Evolutionary conservation across 2,113 vertebrate genomes (phyloP).

Genomic region (Blennius ocellaris): DNA sequence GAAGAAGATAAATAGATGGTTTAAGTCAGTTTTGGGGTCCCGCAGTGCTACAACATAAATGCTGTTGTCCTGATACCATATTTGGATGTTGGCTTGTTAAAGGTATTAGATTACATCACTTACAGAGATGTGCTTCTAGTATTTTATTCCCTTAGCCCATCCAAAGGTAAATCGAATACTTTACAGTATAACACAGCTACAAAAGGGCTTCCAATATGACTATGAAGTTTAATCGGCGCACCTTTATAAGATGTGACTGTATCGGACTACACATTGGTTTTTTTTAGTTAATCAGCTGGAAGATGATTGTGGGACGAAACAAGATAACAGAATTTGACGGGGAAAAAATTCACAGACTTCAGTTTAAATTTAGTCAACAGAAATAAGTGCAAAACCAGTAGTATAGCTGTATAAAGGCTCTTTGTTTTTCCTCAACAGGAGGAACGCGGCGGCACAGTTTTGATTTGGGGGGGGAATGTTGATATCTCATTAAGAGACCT

Average conservation of each 20-base stretch:
- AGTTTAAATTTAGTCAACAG: not conserved
- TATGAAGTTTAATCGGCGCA: not conserved
- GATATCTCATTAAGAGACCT: slow-evolving; percentile 60
- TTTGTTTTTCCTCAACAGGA: not conserved
- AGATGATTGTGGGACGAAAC: too few relatives aligned
- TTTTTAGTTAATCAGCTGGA: too few relatives aligned
- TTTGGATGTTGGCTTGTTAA: not conserved
- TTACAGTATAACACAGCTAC: not conserved
- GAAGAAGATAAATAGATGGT: too few relatives aligned
- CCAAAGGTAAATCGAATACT: not conserved
- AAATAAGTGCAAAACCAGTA: not conserved
- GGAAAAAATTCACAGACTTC: too few relatives aligned
- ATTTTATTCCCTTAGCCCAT: not conserved
- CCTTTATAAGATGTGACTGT: not conserved
- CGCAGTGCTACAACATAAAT: not conserved
- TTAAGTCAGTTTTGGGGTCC: not conserved
- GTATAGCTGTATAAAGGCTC: not conserved
- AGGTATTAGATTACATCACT: slow-evolving; percentile 4
- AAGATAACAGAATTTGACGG: too few relatives aligned
- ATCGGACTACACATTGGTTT: too few relatives aligned
- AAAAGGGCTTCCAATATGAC: not conserved
- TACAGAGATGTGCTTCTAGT: not conserved
- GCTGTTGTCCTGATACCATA: not conserved
- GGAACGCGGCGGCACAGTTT: not conserved
- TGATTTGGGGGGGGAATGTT: slow-evolving; percentile 16